Evolutionary conservation across 1,140 invertebrate species (phyloP).

Genomic region (Leptinotarsa lineolata): DNA sequence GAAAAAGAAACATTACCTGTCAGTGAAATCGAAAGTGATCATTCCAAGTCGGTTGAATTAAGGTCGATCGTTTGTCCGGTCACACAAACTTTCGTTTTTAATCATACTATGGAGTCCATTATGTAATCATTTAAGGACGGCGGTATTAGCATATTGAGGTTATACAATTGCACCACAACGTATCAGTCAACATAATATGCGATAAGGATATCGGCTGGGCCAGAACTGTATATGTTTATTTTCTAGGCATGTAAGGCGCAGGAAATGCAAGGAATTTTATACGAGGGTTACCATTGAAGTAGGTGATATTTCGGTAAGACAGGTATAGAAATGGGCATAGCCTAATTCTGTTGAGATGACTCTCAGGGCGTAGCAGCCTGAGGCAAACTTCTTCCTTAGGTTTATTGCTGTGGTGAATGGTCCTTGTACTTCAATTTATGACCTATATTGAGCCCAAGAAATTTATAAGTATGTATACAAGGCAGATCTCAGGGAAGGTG

Average conservation of each 20-base stretch:
- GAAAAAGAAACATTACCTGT: not conserved
- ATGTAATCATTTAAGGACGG: slow-evolving; percentile 4
- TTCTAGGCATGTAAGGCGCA: not conserved
- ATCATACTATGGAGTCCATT: not conserved
- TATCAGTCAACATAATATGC: not conserved
- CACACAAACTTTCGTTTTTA: slow-evolving; percentile 7
- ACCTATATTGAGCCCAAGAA: too few relatives aligned
- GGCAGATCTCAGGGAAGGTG: too few relatives aligned
- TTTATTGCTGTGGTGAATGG: too few relatives aligned
- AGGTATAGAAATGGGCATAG: too few relatives aligned
- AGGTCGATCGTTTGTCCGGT: not conserved
- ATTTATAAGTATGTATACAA: too few relatives aligned
- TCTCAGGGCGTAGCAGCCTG: too few relatives aligned
- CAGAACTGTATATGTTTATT: not conserved
- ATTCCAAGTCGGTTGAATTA: slow-evolving; percentile 1
- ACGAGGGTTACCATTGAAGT: too few relatives aligned
- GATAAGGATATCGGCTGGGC: not conserved
- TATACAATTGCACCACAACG: slow-evolving; percentile 9
- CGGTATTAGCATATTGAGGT: slow-evolving; percentile 13
- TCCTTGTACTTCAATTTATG: too few relatives aligned
- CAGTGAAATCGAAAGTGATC: slow-evolving; percentile 13
- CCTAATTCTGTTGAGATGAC: too few relatives aligned
- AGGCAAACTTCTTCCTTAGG: too few relatives aligned
- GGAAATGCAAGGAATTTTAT: too few relatives aligned
- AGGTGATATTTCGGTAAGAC: too few relatives aligned